Percentiles rank a stretch among this genome's conserved stretches.
phyloP scores from a whole-genome alignment of 2,113 vertebrate genomes.

The Rutilus rutilus region DNA sequence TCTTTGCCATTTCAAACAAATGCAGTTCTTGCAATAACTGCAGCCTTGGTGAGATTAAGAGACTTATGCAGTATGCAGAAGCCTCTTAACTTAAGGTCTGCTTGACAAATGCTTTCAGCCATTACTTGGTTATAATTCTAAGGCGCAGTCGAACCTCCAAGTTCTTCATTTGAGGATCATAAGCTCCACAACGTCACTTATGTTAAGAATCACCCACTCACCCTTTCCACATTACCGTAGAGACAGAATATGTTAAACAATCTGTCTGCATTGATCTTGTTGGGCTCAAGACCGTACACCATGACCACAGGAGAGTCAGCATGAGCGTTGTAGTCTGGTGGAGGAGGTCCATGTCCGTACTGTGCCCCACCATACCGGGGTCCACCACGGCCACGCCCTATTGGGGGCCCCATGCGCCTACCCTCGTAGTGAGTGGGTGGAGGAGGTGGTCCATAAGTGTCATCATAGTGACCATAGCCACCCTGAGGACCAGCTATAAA shows the following conservation, averaged over 20 bases:
- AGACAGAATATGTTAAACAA: conserved; percentile 95
- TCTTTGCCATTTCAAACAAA: not conserved
- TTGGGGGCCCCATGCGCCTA: conserved; percentile 86
- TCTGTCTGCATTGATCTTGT: conserved; percentile 89
- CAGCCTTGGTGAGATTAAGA: not conserved
- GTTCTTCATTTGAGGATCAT: not conserved
- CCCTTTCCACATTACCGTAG: conserved; percentile 92
- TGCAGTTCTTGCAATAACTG: not conserved
- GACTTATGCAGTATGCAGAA: no score
- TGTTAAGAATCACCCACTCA: conserved; percentile 60
- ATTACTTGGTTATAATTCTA: no score
- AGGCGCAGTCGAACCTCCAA: no score
- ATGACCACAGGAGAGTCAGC: conserved; percentile 91
- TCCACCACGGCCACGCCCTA: conserved; percentile 83
- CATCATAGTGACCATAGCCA: conserved; percentile 88
- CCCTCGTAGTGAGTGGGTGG: conserved; percentile 87
- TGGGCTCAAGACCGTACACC: conserved; percentile 90
- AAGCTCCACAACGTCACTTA: no score
- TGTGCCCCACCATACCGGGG: conserved; percentile 83
- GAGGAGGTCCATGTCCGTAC: conserved; percentile 84
- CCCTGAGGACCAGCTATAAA: conserved; percentile 84
- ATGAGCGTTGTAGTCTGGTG: conserved; percentile 86
- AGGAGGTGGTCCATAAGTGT: conserved; percentile 86
- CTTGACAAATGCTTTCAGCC: no score
- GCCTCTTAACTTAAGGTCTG: no score